phyloP scores from a whole-genome alignment of 2,797 vertebrate genomes.

The Takifugu rubripes region DNA sequence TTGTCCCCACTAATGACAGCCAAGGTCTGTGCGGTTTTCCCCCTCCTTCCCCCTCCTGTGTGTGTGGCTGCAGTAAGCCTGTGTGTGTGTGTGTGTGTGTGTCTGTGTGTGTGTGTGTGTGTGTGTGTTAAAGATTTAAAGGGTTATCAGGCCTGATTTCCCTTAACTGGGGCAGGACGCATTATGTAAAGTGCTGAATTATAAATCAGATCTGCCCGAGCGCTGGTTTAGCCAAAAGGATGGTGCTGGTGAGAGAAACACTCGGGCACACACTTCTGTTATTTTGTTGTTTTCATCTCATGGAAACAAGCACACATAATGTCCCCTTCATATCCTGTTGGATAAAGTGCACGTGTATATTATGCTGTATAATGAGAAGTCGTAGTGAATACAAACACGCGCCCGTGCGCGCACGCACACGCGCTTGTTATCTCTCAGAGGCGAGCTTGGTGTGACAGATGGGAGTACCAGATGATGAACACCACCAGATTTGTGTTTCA shows the following conservation, averaged over 20 bases:
- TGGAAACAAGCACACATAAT: not conserved
- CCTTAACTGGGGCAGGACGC: constrained; percentile 67
- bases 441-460: constrained; percentile 69
- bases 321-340: constrained; percentile 4
- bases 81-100: constrained; percentile 1
- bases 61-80: constrained; percentile 13
- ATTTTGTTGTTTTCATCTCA: too few relatives aligned
- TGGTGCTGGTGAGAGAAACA: constrained; percentile 35
- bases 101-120: constrained; percentile 12
- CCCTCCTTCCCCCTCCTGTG: constrained; percentile 28
- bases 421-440: constrained; percentile 26
- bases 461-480: constrained; percentile 77
- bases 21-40: constrained; percentile 15
- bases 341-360: constrained; percentile 12
- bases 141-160: constrained; percentile 59
- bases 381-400: not conserved
- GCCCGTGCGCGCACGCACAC: constrained; percentile 6
- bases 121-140: constrained; percentile 47
- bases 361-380: constrained; percentile 15
- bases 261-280: not conserved
- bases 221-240: constrained; percentile 51
- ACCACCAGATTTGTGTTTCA: constrained; percentile 70
- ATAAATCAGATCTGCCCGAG: constrained; percentile 64
- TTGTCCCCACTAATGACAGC: not conserved
- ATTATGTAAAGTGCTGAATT: constrained; percentile 75